Evolutionary conservation across 64 coral and sea anemone species (phyloP).

Genomic region (Stylophora pistillata): DNA sequence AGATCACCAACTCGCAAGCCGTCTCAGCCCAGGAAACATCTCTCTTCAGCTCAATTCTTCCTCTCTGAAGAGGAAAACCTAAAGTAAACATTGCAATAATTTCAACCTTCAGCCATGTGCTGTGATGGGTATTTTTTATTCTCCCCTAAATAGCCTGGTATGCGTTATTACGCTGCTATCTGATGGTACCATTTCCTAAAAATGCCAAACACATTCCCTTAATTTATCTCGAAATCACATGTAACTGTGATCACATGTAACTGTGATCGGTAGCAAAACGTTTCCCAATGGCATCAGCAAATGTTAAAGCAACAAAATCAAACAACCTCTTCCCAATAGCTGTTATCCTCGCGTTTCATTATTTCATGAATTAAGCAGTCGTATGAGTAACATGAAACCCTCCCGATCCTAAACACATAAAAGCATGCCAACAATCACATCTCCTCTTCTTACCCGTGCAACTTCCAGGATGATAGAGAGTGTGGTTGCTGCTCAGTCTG

Average conservation of each 20-base stretch:
- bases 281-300: too few relatives aligned
- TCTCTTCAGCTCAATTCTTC: background rate
- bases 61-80: slow-evolving; percentile 63
- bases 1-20: slow-evolving; percentile 22
- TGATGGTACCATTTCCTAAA: too few relatives aligned
- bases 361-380: too few relatives aligned
- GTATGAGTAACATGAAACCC: too few relatives aligned
- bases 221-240: too few relatives aligned
- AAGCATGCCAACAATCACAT: background rate
- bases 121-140: background rate
- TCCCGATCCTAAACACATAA: background rate
- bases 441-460: slow-evolving; percentile 37
- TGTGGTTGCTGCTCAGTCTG: slow-evolving; percentile 45
- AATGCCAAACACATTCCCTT: too few relatives aligned
- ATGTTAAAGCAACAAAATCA: background rate
- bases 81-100: background rate
- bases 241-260: too few relatives aligned
- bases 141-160: too few relatives aligned
- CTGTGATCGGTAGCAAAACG: too few relatives aligned
- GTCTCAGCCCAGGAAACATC: slow-evolving; percentile 6
- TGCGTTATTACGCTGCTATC: too few relatives aligned
- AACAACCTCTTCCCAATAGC: too few relatives aligned
- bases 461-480: slow-evolving; percentile 61
- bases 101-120: background rate
- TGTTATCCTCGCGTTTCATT: too few relatives aligned